phyloP scores from a whole-genome alignment of 1,140 invertebrate genomes.

The Drosophila biarmipes region DNA sequence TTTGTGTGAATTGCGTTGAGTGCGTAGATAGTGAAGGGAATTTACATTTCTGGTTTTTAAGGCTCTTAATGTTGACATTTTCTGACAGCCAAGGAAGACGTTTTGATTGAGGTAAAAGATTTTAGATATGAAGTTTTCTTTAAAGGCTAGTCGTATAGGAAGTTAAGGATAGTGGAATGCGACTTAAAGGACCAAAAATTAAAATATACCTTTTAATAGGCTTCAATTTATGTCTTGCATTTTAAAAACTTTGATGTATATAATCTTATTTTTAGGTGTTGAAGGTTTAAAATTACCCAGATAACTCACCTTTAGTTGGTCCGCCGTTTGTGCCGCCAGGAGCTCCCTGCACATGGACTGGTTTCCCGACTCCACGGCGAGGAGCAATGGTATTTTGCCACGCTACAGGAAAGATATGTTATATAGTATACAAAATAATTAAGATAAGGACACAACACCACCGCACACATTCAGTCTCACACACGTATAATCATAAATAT shows the following conservation, averaged over 20 bases:
- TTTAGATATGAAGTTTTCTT: not conserved
- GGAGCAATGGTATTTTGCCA: constrained; percentile 96
- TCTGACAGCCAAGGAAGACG: not conserved
- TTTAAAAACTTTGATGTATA: not conserved
- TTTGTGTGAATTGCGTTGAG: not conserved
- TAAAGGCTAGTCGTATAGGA: no score
- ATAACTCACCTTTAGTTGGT: constrained; percentile 88
- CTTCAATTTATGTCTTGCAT: no score
- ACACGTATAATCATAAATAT: constrained; percentile 67
- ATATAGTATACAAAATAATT: constrained; percentile 48
- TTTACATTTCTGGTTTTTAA: constrained; percentile 23
- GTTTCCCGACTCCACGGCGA: constrained; percentile 97
- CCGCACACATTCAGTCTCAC: constrained; percentile 6
- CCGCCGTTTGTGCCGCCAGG: constrained; percentile 91
- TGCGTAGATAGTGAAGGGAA: not conserved
- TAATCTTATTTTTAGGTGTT: constrained; percentile 8
- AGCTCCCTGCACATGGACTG: constrained; percentile 96
- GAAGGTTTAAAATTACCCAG: not conserved
- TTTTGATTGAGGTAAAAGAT: constrained; percentile 9
- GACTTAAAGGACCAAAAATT: no score
- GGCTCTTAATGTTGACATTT: not conserved
- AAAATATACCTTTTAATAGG: no score
- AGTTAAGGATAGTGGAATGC: no score
- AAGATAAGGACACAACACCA: constrained; percentile 34
- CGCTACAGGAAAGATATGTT: constrained; percentile 87